phyloP scores from a whole-genome alignment of 2,113 vertebrate genomes.

The Xiphophorus maculatus region DNA sequence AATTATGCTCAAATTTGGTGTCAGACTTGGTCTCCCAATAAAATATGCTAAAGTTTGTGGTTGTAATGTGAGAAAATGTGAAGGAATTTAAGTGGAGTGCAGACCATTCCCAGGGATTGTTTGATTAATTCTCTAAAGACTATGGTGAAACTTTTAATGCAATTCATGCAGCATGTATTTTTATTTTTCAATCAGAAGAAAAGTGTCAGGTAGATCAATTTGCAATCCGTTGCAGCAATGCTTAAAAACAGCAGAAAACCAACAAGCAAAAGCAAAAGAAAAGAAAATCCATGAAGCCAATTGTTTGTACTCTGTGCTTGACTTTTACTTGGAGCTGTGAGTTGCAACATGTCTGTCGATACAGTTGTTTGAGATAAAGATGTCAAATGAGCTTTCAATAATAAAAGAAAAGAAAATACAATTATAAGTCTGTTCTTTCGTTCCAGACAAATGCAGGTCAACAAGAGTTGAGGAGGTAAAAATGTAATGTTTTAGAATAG shows the following conservation, averaged over 20 bases:
- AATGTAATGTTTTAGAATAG: neutral
- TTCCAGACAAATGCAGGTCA: neutral
- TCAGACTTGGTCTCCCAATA: neutral
- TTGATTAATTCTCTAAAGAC: neutral
- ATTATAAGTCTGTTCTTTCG: slow-evolving; percentile 16
- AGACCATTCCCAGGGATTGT: neutral
- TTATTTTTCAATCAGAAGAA: no score
- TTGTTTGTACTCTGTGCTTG: slow-evolving; percentile 19
- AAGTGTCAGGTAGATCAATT: neutral
- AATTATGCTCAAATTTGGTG: neutral
- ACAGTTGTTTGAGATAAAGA: slow-evolving; percentile 18
- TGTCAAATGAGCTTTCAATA: slow-evolving; percentile 3
- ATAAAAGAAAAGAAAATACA: neutral
- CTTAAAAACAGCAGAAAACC: neutral
- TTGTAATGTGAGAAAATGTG: neutral
- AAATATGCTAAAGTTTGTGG: neutral
- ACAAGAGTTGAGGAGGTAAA: neutral
- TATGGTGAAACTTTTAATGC: neutral
- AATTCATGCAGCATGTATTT: no score
- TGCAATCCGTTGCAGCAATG: neutral
- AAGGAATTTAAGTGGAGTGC: neutral
- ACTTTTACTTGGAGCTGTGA: slow-evolving; percentile 23
- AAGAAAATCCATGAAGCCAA: slow-evolving; percentile 15
- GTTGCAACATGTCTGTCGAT: slow-evolving; percentile 30
- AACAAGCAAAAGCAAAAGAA: slow-evolving; percentile 7